A percentile compares a stretch with the other conserved stretches of the same genome.
phyloP scores from a whole-genome alignment of 37 sponge, comb jelly and placozoan genomes.

The Bolinopsis microptera region DNA sequence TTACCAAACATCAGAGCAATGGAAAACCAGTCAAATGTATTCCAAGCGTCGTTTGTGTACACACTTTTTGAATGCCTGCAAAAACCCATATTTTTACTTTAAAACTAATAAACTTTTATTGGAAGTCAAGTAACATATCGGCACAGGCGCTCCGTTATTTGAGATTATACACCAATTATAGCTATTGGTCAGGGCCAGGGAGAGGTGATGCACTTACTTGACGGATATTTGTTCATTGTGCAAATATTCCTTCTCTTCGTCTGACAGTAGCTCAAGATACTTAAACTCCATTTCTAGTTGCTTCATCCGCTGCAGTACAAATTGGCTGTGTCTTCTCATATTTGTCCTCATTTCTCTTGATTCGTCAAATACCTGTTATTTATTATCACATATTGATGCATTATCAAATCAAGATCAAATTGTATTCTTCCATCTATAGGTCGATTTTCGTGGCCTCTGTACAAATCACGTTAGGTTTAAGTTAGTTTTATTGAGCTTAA shows the following conservation, averaged over 20 bases:
- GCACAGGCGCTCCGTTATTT: too few species aligned
- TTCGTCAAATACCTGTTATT: conserved; percentile 58
- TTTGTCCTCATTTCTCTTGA: conserved; percentile 2
- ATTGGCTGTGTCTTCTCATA: background rate
- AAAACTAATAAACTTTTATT: too few species aligned
- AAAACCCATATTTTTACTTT: background rate
- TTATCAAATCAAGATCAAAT: background rate
- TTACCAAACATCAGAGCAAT: conserved; percentile 47
- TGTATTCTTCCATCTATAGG: background rate
- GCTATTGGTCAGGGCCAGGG: too few species aligned
- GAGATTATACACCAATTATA: too few species aligned
- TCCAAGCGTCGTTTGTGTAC: conserved; percentile 54
- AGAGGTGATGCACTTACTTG: too few species aligned
- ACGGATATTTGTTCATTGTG: conserved; percentile 25
- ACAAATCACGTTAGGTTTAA: too few species aligned
- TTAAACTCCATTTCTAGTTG: conserved; percentile 62
- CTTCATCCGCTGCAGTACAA: conserved; percentile 30
- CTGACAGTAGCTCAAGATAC: conserved; percentile 49
- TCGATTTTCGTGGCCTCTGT: too few species aligned
- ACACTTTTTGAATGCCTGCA: conserved; percentile 40
- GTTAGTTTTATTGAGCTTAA: too few species aligned
- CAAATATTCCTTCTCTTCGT: conserved; percentile 41
- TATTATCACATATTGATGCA: background rate
- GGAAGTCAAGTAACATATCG: too few species aligned
- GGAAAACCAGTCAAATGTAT: conserved; percentile 34